Evolutionary conservation across 2,797 vertebrate species (phyloP).

Genomic region (Malurus leucopterus): DNA sequence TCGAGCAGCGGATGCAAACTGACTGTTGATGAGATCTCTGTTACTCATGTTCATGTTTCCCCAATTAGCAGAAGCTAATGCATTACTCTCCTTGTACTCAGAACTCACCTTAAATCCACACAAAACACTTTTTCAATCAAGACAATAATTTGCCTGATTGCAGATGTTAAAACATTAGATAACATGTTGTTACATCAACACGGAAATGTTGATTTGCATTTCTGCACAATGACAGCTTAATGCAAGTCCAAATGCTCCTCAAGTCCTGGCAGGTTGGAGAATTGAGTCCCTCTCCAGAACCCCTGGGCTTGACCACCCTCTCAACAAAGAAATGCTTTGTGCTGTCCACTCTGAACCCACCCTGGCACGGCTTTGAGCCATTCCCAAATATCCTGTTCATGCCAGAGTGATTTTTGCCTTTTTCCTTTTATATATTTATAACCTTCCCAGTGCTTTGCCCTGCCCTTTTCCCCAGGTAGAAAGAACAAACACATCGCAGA

Average conservation of each 20-base stretch:
- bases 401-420: no score
- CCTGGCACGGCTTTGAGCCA: neutral
- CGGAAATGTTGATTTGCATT: neutral
- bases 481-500: no score
- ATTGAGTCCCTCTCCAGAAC: neutral
- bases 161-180: neutral
- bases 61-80: neutral
- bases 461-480: no score
- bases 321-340: neutral
- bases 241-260: neutral
- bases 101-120: neutral
- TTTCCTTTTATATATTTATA: no score
- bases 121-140: neutral
- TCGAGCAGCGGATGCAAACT: neutral
- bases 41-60: neutral
- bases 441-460: no score
- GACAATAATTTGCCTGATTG: neutral
- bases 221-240: neutral
- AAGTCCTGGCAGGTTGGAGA: neutral
- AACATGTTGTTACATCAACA: neutral
- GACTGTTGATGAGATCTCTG: neutral
- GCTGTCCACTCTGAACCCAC: neutral
- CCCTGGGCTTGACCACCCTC: neutral
- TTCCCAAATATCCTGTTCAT: neutral
- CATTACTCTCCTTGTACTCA: neutral